Base-by-base conservation (phyloP, 2,888 invertebrate species). In the Malthinus seriepunctatus region DNA sequence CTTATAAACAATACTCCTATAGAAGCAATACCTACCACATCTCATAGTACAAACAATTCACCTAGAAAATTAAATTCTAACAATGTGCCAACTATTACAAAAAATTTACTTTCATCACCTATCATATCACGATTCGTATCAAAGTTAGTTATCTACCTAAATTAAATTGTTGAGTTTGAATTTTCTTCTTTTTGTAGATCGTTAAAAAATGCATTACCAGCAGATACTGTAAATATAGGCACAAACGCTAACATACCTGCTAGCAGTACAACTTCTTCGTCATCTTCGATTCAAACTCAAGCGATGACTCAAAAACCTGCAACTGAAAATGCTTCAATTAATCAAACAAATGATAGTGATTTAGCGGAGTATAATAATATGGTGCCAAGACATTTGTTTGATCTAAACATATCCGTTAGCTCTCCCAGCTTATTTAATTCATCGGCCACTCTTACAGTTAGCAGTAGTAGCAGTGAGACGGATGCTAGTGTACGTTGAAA, bases 371-470 rank as follows among this genome's bases (percentile, higher is more conserved):
- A 51, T 8, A 31, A 23, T 23, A n/a, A n/a, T n/a, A 23, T 2
- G 23, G 69, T 70, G 5, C 70, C 72, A 2, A 56, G 68, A 46
- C 74, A 71, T 47, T 54, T 71, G 58, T 59, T 76, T 32, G 76
- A 74, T 9, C 62, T 79, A 38, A 75, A 74, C 8, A 73, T 74
- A 1, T 78, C 78, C 1, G 63, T 78, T 14, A 78, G 79, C 52
- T 78, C 79, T 0, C 79, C 80, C 0, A 78, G 79, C 70, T 66
- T 80, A 14, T 65, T 79, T 9, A 78, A 76, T 64, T 71, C 78
- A 2, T 67, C 76, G 5, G 69, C 73, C 10, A 73, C 76, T 0
- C 68, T 76, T 14, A 77, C 78, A 66, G 76, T 77, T 67, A 76
- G 73, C 67, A 80, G 81, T 62, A 83, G 80, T 55, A 77, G 78